A percentile compares a stretch with the other conserved stretches of the same genome.
Evolutionary conservation across 1,140 invertebrate genomes (phyloP).

Genomic region (Harlomillsia oculata): DNA sequence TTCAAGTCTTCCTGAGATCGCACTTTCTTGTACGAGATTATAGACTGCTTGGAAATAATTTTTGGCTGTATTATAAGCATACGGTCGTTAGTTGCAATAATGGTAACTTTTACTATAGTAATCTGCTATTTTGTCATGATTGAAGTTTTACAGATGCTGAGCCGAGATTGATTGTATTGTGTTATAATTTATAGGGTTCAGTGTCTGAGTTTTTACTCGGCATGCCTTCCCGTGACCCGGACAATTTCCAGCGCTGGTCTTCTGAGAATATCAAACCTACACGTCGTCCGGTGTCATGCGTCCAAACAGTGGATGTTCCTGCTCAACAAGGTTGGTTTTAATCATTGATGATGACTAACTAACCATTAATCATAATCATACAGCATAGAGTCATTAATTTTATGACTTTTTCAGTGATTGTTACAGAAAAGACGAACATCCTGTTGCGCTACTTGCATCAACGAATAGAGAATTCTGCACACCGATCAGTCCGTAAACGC

Average conservation of each 20-base stretch:
- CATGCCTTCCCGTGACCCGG: slow-evolving; percentile 77
- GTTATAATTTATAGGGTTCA: too few species aligned
- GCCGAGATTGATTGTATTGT: too few species aligned
- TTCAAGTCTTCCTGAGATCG: too few species aligned
- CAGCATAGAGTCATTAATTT: not conserved
- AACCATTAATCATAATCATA: not conserved
- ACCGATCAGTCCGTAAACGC: too few species aligned
- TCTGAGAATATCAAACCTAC: slow-evolving; percentile 28
- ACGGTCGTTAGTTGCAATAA: too few species aligned
- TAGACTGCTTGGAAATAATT: too few species aligned
- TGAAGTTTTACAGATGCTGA: too few species aligned
- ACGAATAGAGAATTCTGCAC: slow-evolving; percentile 69
- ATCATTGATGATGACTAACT: not conserved
- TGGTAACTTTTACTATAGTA: too few species aligned
- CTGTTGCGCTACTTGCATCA: slow-evolving; percentile 83
- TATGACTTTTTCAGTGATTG: slow-evolving; percentile 62
- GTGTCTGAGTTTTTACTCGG: slow-evolving; percentile 82
- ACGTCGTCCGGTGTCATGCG: slow-evolving; percentile 22
- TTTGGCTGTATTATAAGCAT: too few species aligned
- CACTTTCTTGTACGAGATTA: too few species aligned
- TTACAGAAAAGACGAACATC: slow-evolving; percentile 89
- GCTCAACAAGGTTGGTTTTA: slow-evolving; percentile 21
- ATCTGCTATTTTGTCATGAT: too few species aligned
- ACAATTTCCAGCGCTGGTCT: slow-evolving; percentile 57
- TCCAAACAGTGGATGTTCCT: slow-evolving; percentile 27